Evolutionary conservation across 2,888 invertebrate genomes (phyloP), one percentile per base, ranked within the genome.

Genomic region (Limenitis camilla): DNA sequence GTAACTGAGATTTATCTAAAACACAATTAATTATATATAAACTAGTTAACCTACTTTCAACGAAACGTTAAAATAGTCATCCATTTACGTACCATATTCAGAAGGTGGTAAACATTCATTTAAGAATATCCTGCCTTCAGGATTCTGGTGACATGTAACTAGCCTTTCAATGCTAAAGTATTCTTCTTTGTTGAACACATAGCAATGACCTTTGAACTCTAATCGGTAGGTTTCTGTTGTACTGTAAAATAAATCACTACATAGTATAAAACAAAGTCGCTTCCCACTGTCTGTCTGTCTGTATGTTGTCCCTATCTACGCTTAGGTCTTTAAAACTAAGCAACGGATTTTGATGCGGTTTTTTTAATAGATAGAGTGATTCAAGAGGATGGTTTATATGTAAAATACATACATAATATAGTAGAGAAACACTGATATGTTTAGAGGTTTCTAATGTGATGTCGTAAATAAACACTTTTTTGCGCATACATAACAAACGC

Each of bases 21-120:
- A 53, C 8, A 42, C 5, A 42, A 42, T 5, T 11, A 28, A 7
- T 30, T 41, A 36, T 6, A 36, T n/a, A n/a, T 5, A 36, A 36
- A 36, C 35, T 10, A 35, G 6, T 9, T 6, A 42, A 47, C 11
- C 5, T 36, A 32, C 36, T 31, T 39, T 8, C 10, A 39, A 39
- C 5, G 11, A 6, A 10, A 7, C 5, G 29, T n/a, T 10, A 45
- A n/a, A 19, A 33, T 32, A 33, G 1, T 6, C 5, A 19, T 19
- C 39, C 31, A 49, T 10, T 36, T 9, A 11, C 45, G 5, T 81
- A 94, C 95, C 96, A 82, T 94, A 95, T 88, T 95, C 95, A 0
- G 96, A 95, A 7, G 96, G 94, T 27, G 94, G 95, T 72, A 96
- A 89, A 66, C 95, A 94, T 71, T 94, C 93, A 43, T 90, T 89